A percentile compares a stretch with the other conserved stretches of the same genome.
Evolutionary conservation across 2,888 invertebrate genomes (phyloP).

Genomic region (Erynnis tages): DNA sequence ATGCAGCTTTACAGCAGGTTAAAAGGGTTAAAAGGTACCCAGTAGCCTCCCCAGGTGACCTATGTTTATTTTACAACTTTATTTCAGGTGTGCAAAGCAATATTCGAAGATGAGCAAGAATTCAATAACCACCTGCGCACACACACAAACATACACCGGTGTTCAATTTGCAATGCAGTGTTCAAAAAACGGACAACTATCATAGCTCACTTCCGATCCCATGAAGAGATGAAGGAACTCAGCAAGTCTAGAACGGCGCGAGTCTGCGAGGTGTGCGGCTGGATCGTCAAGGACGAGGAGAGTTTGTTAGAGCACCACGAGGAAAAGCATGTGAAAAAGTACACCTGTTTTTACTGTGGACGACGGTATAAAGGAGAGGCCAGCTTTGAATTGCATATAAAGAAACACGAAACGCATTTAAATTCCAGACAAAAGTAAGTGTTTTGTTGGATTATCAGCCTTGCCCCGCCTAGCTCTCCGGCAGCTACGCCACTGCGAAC

Average conservation of each 20-base stretch:
- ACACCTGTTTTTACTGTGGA: conserved; percentile 68
- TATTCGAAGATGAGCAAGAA: conserved; percentile 53
- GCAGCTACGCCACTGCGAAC: too few species aligned
- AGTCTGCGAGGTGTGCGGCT: conserved; percentile 63
- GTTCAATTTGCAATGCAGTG: conserved; percentile 54
- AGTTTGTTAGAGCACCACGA: conserved; percentile 51
- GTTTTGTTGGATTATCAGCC: not conserved
- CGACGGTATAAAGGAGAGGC: conserved; percentile 57
- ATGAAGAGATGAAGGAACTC: conserved; percentile 44
- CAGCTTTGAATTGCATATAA: conserved; percentile 62
- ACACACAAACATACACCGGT: conserved; percentile 57
- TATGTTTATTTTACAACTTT: too few species aligned
- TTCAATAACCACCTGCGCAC: conserved; percentile 55
- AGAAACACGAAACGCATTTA: conserved; percentile 59
- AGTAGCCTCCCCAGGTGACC: too few species aligned
- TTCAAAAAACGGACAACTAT: conserved; percentile 59
- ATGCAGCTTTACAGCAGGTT: too few species aligned
- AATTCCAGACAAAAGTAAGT: conserved; percentile 23
- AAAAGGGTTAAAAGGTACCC: too few species aligned
- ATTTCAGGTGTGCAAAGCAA: conserved; percentile 59
- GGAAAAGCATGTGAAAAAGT: conserved; percentile 56
- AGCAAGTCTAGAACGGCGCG: conserved; percentile 38
- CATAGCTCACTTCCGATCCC: conserved; percentile 56
- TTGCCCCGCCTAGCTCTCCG: too few species aligned
- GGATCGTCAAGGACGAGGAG: conserved; percentile 45